These are phyloP conservation scores for Periphyllus acericola DNA, from an alignment of 2,888 invertebrate genomes.

Conservation along the genomic window DNA sequence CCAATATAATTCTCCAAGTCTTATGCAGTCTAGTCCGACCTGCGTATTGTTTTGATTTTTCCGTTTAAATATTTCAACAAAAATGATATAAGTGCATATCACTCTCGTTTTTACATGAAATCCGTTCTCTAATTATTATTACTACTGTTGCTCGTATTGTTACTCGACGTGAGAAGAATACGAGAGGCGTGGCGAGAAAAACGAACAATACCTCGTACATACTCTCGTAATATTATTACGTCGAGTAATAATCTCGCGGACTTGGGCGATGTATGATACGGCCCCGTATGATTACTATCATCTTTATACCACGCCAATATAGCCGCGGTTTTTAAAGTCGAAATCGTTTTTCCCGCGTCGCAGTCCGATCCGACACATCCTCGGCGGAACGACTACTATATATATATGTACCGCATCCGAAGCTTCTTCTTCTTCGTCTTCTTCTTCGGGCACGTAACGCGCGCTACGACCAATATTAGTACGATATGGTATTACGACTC, in stretches of 20 bases:
- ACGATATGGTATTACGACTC: too few relatives aligned
- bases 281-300: too few relatives aligned
- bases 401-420: not conserved
- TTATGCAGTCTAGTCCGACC: too few relatives aligned
- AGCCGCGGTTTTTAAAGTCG: not conserved
- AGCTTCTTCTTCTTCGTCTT: too few relatives aligned
- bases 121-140: not conserved
- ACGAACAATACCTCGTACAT: too few relatives aligned
- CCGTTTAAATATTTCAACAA: too few relatives aligned
- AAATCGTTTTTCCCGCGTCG: not conserved
- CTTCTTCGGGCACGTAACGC: not conserved
- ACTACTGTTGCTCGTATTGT: not conserved
- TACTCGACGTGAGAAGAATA: not conserved
- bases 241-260: not conserved
- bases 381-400: not conserved
- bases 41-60: too few relatives aligned
- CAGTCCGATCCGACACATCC: not conserved
- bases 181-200: not conserved
- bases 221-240: too few relatives aligned
- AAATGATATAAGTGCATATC: too few relatives aligned
- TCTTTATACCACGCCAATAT: too few relatives aligned
- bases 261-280: not conserved
- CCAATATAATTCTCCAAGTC: too few relatives aligned
- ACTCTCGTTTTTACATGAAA: too few relatives aligned
- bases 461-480: not conserved